Percentiles rank a stretch among this genome's conserved stretches.
These are phyloP conservation scores for Gasteruption jaculator DNA, from an alignment of 2,888 invertebrate genomes.

Conservation along the genomic window DNA sequence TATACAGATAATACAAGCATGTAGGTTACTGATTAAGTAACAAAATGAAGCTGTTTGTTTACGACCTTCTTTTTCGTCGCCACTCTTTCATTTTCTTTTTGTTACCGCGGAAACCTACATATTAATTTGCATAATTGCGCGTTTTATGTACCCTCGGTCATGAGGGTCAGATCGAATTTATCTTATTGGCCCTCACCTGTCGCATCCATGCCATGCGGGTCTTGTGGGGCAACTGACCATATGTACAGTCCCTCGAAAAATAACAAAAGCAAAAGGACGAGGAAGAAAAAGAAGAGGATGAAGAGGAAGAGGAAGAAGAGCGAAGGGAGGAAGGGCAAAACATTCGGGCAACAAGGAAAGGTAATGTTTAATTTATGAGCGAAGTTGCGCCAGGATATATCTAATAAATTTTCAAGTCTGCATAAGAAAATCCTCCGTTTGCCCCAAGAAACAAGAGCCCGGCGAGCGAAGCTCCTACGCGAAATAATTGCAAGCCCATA, in stretches of 20 bases:
- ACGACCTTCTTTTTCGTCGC: no score
- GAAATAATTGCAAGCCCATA: slow-evolving; percentile 46
- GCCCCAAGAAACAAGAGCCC: no score
- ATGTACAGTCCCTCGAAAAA: slow-evolving; percentile 34
- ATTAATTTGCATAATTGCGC: slow-evolving; percentile 41
- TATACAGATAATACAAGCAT: no score
- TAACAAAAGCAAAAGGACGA: slow-evolving; percentile 17
- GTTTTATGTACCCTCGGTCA: slow-evolving; percentile 33
- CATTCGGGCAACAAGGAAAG: no score
- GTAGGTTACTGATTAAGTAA: no score
- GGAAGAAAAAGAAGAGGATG: background rate
- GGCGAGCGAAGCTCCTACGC: slow-evolving; percentile 30
- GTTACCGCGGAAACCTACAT: slow-evolving; percentile 27
- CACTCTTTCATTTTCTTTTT: no score
- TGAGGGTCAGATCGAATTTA: slow-evolving; percentile 52
- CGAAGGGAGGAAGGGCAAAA: slow-evolving; percentile 19
- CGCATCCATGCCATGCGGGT: slow-evolving; percentile 47
- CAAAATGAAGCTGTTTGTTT: no score
- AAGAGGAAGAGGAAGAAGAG: background rate
- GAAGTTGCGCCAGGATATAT: slow-evolving; percentile 23
- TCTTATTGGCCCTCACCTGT: slow-evolving; percentile 50
- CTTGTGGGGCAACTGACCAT: slow-evolving; percentile 47
- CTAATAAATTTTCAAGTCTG: no score
- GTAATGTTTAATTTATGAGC: slow-evolving; percentile 22
- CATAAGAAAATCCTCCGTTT: no score